phyloP scores from a whole-genome alignment of 2,888 invertebrate species.

The Caenorhabditis virilis region DNA sequence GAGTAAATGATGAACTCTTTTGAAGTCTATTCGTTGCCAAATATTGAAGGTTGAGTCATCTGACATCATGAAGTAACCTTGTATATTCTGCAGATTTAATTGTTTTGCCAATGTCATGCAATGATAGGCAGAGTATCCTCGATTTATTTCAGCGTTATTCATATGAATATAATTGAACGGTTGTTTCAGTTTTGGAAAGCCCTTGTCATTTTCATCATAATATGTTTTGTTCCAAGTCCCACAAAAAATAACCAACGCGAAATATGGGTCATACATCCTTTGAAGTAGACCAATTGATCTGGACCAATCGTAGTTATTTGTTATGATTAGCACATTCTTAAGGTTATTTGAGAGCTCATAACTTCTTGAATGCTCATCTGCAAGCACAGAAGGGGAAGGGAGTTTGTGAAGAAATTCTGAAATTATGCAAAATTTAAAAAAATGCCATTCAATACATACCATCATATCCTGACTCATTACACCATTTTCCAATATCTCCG shows the following conservation, averaged over 20 bases:
- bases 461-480: not conserved
- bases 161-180: conserved; percentile 30
- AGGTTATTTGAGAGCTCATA: conserved; percentile 1
- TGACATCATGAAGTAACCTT: no score
- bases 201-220: not conserved
- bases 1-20: not conserved
- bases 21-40: no score
- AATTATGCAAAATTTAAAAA: no score
- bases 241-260: conserved; percentile 28
- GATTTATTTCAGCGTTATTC: conserved; percentile 17
- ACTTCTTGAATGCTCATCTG: conserved; percentile 1
- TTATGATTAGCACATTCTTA: conserved; percentile 18
- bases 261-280: conserved; percentile 29
- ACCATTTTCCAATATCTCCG: not conserved
- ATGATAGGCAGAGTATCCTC: conserved; percentile 4
- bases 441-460: no score
- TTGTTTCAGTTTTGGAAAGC: not conserved
- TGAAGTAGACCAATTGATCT: conserved; percentile 15
- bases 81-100: not conserved
- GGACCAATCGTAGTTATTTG: conserved; percentile 25
- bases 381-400: conserved; percentile 6
- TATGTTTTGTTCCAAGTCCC: conserved; percentile 9
- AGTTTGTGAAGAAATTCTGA: not conserved
- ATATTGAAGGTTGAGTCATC: no score
- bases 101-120: no score